These are phyloP conservation scores for Sebastes ruberrimus DNA, from an alignment of 2,797 vertebrate species.

Conservation along the genomic window DNA sequence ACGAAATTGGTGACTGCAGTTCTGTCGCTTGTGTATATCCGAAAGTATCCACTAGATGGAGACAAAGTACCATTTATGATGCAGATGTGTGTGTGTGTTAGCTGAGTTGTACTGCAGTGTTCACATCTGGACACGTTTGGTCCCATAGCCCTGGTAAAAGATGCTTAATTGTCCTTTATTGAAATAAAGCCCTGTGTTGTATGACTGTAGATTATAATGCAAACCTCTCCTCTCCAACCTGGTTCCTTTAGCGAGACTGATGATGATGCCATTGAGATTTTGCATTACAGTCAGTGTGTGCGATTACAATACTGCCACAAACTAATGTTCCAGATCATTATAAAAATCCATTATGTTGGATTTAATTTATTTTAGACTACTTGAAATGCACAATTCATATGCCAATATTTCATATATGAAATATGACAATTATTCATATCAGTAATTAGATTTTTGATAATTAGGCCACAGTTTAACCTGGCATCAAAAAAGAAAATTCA, in stretches of 20 bases:
- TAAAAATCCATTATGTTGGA: neutral
- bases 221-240: neutral
- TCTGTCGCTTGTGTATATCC: neutral
- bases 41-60: conserved; percentile 54
- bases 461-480: neutral
- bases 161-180: neutral
- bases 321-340: neutral
- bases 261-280: neutral
- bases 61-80: conserved; percentile 38
- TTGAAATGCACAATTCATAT: neutral
- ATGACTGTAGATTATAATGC: neutral
- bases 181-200: neutral
- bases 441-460: neutral
- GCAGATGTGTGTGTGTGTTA: neutral
- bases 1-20: neutral
- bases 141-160: neutral
- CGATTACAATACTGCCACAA: neutral
- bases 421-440: neutral
- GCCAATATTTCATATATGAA: neutral
- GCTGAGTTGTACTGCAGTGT: neutral
- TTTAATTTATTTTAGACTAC: neutral
- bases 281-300: neutral
- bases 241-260: neutral
- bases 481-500: neutral
- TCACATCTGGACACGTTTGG: neutral